Evolutionary conservation across 1,140 invertebrate genomes (phyloP).

Genomic region (Caenorhabditis elegans): WBcel235 BX284605.5:19143501-19144000

Average conservation of each 20-base stretch:
- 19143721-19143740: too few relatives aligned
- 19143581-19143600: too few relatives aligned
- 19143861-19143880: neutral
- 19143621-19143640: neutral
- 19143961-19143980: neutral
- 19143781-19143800: neutral
- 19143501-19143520: neutral
- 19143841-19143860: neutral
- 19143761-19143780: neutral
- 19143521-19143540: neutral
- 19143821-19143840: conserved; percentile 14
- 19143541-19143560: too few relatives aligned
- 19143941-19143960: too few relatives aligned
- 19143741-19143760: too few relatives aligned
- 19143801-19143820: conserved; percentile 11
- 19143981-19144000: conserved; percentile 1
- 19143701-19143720: too few relatives aligned
- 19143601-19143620: neutral
- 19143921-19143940: neutral
- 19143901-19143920: neutral
- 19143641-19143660: too few relatives aligned
- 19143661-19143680: neutral
- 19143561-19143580: too few relatives aligned
- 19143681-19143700: too few relatives aligned
- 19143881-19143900: neutral